These are phyloP conservation scores for Sebastes cheni DNA, from an alignment of 2,797 vertebrate genomes.

Conservation along the genomic window DNA sequence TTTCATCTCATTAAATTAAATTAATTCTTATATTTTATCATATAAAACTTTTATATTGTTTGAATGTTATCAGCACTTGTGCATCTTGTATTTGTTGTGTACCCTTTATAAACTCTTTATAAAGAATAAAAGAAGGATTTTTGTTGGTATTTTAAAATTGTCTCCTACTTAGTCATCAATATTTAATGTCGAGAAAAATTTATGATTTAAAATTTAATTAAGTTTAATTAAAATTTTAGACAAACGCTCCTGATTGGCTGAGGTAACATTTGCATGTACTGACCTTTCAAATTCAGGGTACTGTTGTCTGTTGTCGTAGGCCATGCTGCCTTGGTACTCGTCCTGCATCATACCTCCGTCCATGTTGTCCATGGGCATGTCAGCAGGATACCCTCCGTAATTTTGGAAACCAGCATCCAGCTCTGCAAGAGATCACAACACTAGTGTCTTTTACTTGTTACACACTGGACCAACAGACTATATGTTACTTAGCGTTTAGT, in stretches of 20 bases:
- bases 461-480: neutral
- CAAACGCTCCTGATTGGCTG: neutral
- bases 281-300: slow-evolving; percentile 67
- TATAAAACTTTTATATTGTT: neutral
- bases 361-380: slow-evolving; percentile 56
- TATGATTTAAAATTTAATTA: neutral
- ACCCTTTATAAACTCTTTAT: neutral
- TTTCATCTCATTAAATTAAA: neutral
- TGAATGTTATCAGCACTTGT: neutral
- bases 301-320: slow-evolving; percentile 55
- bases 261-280: neutral
- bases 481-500: neutral
- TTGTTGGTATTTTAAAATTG: neutral
- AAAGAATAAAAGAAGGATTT: neutral
- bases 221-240: neutral
- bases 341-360: slow-evolving; percentile 59
- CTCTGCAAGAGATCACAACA: slow-evolving; percentile 63
- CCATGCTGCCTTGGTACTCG: slow-evolving; percentile 35
- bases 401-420: slow-evolving; percentile 51
- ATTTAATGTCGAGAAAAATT: neutral
- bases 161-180: neutral
- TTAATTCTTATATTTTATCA: neutral
- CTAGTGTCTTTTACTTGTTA: neutral
- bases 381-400: slow-evolving; percentile 33
- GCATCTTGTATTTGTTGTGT: neutral